A percentile compares a stretch with the other conserved stretches of the same genome.
These are phyloP conservation scores for Xiphias gladius DNA, from an alignment of 2,113 vertebrate species.

Conservation along the genomic window DNA sequence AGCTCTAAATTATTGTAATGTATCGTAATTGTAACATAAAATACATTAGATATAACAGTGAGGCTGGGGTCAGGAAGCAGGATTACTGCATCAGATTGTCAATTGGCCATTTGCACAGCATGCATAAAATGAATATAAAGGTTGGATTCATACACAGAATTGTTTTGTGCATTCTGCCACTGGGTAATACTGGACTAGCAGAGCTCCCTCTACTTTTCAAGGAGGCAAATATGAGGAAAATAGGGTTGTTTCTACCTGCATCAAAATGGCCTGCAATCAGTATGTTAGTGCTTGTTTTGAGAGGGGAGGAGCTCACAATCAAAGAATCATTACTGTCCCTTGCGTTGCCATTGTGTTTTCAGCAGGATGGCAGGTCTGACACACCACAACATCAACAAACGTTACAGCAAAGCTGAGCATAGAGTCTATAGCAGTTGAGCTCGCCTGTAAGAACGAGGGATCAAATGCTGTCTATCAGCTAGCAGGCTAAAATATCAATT, in stretches of 20 bases:
- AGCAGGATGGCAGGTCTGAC: not conserved
- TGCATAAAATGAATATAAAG: not conserved
- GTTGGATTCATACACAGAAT: not conserved
- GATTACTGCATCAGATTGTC: not conserved
- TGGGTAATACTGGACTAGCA: not conserved
- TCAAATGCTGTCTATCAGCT: not conserved
- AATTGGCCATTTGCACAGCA: not conserved
- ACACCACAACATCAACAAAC: not conserved
- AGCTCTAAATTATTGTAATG: not conserved
- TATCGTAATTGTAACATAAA: not conserved
- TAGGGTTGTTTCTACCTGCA: not conserved
- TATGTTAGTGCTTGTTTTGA: constrained; percentile 8
- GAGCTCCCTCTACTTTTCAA: not conserved
- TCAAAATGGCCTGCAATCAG: constrained; percentile 35
- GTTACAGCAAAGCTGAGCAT: not conserved
- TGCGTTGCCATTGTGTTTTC: not conserved
- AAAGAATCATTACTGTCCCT: constrained; percentile 14
- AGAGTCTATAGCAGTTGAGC: not conserved
- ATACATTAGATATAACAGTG: not conserved
- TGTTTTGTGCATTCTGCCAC: not conserved
- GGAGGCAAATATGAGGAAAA: not conserved
- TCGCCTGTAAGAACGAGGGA: constrained; percentile 2
- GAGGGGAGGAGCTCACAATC: constrained; percentile 31
- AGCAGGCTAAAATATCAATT: constrained; percentile 1
- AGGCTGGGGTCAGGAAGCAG: too few species aligned